Evolutionary conservation across 2,888 invertebrate genomes (phyloP).

Genomic region (Blomia tropicalis): DNA sequence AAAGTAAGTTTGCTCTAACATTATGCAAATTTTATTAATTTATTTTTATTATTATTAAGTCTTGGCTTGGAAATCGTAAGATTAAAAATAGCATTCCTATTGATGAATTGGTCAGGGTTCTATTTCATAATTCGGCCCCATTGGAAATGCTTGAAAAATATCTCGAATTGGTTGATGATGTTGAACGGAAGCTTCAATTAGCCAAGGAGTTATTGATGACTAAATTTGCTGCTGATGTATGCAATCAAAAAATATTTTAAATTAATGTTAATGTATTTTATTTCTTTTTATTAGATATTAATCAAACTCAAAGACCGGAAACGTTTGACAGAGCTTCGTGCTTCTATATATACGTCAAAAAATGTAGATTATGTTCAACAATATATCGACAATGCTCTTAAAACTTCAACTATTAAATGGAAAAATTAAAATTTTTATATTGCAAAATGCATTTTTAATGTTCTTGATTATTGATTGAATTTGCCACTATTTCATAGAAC

Average conservation of each 20-base stretch:
- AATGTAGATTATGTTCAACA: conserved; percentile 14
- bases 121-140: conserved; percentile 26
- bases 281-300: conserved; percentile 3
- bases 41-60: conserved; percentile 16
- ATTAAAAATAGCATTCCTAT: conserved; percentile 25
- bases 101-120: conserved; percentile 22
- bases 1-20: conserved; percentile 23
- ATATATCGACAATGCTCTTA: conserved; percentile 16
- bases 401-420: conserved; percentile 18
- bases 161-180: conserved; percentile 24
- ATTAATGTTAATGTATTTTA: background rate
- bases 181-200: conserved; percentile 20
- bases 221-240: conserved; percentile 22
- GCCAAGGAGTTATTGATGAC: conserved; percentile 22
- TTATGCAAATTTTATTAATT: background rate
- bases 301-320: conserved; percentile 16
- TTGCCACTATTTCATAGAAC: too few relatives aligned
- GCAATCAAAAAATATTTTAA: background rate
- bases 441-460: background rate
- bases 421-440: conserved; percentile 16
- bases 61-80: conserved; percentile 25
- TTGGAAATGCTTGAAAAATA: conserved; percentile 25
- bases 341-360: background rate
- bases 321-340: conserved; percentile 7
- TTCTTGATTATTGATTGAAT: background rate